Percentiles rank a stretch among this genome's conserved stretches.
Conservation (phyloP, 1,140 invertebrate genomes). For the Atta cephalotes region DNA sequence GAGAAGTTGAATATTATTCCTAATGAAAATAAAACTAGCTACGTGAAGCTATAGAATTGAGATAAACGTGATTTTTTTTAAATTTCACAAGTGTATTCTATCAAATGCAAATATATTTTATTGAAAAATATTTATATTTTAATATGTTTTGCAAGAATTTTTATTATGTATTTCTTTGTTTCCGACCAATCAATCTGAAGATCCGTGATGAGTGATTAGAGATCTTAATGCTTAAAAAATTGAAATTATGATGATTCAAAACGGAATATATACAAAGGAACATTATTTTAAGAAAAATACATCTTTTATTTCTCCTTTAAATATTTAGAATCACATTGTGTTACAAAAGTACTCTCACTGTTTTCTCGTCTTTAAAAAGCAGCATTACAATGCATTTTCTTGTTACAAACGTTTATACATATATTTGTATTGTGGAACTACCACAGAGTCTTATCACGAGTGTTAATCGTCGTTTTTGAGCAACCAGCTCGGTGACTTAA, state of each 20-base stretch:
- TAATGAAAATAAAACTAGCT: no score
- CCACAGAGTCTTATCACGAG: not conserved
- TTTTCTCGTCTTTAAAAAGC: not conserved
- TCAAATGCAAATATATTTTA: no score
- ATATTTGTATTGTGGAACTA: not conserved
- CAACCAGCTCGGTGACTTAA: not conserved
- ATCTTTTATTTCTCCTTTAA: not conserved
- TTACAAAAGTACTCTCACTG: not conserved
- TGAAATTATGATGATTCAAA: not conserved
- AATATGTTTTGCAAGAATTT: no score
- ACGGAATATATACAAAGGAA: no score
- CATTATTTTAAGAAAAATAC: not conserved
- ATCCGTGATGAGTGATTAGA: no score
- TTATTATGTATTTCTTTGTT: no score
- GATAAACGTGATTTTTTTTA: no score
- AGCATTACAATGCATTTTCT: slow-evolving; percentile 9
- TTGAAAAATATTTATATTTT: no score
- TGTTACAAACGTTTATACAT: not conserved
- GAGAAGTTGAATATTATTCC: no score
- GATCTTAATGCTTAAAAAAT: not conserved
- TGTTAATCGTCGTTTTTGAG: not conserved
- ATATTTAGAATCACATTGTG: not conserved
- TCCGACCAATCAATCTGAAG: no score
- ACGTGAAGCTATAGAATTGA: no score
- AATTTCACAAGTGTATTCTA: no score